phyloP scores from a whole-genome alignment of 2,113 vertebrate genomes.

The Tapirus terrestris region DNA sequence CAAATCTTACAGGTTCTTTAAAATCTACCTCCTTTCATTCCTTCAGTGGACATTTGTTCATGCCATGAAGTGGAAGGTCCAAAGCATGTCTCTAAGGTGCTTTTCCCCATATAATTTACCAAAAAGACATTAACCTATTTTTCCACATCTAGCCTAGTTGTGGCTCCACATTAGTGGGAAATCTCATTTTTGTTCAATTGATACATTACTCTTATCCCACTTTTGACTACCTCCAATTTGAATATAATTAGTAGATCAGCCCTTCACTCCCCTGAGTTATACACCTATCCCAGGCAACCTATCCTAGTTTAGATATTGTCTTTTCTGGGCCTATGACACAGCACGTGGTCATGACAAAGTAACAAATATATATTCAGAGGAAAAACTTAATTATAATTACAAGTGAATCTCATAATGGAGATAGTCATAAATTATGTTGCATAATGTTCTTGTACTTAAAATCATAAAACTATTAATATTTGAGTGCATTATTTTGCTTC shows the following conservation, averaged over 20 bases:
- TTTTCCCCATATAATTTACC: not conserved
- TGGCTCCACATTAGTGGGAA: not conserved
- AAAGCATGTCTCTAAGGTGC: not conserved
- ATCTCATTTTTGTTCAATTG: not conserved
- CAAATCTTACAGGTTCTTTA: not conserved
- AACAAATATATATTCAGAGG: not conserved
- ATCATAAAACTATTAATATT: slow-evolving; percentile 37
- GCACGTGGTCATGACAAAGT: not conserved
- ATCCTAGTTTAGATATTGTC: not conserved
- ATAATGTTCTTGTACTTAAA: slow-evolving; percentile 50
- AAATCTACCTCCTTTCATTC: not conserved
- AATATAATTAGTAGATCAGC: not conserved
- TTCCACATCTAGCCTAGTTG: not conserved
- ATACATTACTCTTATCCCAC: not conserved
- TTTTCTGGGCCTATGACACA: not conserved
- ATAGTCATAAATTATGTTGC: slow-evolving; percentile 18
- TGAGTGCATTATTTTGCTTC: slow-evolving; percentile 32
- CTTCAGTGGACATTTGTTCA: not conserved
- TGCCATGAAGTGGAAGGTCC: not conserved
- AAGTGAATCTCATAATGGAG: not conserved
- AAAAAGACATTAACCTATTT: not conserved
- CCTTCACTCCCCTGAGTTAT: not conserved
- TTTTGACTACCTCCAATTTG: not conserved
- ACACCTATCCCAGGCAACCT: not conserved
- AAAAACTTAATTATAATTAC: not conserved